Percentiles rank a stretch among this genome's conserved stretches.
These are phyloP conservation scores for Colistium nudipinnis DNA, from an alignment of 2,113 vertebrate species.

Conservation along the genomic window DNA sequence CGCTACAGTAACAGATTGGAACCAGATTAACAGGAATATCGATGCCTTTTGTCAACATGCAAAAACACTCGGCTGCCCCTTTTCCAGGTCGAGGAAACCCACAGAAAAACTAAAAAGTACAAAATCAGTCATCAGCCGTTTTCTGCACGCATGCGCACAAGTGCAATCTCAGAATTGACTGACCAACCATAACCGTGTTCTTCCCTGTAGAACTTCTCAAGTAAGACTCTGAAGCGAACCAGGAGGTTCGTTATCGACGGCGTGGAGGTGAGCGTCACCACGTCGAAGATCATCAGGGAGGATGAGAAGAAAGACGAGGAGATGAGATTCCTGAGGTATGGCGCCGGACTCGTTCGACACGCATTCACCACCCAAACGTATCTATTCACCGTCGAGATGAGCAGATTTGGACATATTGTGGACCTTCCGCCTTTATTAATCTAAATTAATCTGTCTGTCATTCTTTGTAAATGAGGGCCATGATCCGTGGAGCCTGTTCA, in stretches of 20 bases:
- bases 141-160: too few species aligned
- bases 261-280: constrained; percentile 95
- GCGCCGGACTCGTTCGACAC: background rate
- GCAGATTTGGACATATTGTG: background rate
- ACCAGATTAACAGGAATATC: constrained; percentile 55
- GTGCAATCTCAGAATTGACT: too few species aligned
- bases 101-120: background rate
- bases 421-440: background rate
- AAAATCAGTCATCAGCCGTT: background rate
- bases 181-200: background rate
- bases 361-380: background rate
- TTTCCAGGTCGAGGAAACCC: background rate
- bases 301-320: constrained; percentile 99
- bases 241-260: constrained; percentile 93
- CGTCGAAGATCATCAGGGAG: constrained; percentile 95
- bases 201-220: constrained; percentile 83
- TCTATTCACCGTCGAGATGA: background rate
- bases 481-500: background rate
- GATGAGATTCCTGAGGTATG: constrained; percentile 96
- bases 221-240: constrained; percentile 95
- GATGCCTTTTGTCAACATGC: constrained; percentile 12
- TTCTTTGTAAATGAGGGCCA: background rate
- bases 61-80: background rate
- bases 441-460: background rate
- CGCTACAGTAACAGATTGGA: constrained; percentile 23